Percentiles rank a stretch among this genome's conserved stretches.
Evolutionary conservation across 2,113 vertebrate genomes (phyloP).

Genomic region (Catagonus wagneri): DNA sequence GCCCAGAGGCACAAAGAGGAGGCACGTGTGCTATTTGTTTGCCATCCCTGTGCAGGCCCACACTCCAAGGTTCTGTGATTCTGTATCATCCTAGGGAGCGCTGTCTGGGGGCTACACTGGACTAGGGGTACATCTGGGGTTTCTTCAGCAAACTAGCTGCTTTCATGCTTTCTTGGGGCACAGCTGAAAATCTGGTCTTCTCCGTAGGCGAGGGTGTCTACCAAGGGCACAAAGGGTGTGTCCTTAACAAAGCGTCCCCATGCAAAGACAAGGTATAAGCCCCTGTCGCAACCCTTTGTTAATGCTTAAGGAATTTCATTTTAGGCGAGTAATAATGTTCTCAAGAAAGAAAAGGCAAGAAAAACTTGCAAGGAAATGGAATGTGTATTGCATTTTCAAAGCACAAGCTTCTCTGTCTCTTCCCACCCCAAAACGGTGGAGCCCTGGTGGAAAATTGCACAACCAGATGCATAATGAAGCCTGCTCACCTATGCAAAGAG

Average conservation of each 20-base stretch:
- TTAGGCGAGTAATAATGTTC: not conserved
- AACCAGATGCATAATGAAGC: slow-evolving; percentile 4
- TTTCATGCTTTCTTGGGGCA: not conserved
- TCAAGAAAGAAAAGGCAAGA: slow-evolving; percentile 37
- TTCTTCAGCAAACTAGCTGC: slow-evolving; percentile 31
- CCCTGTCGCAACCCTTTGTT: not conserved
- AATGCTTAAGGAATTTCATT: slow-evolving; percentile 40
- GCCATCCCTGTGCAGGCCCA: not conserved
- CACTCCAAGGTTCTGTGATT: not conserved
- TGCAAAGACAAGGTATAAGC: not conserved
- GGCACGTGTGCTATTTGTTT: not conserved
- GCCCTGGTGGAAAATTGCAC: slow-evolving; percentile 44
- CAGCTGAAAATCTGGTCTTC: not conserved
- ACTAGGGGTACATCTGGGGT: not conserved
- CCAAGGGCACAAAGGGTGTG: not conserved
- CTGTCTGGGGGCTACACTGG: not conserved
- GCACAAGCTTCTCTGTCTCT: not conserved
- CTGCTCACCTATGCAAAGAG: slow-evolving; percentile 38
- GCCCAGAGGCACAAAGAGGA: not conserved
- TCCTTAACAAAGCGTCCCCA: not conserved
- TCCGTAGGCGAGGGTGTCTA: not conserved
- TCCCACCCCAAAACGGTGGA: slow-evolving; percentile 43
- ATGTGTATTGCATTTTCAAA: slow-evolving; percentile 23
- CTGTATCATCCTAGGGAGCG: not conserved
- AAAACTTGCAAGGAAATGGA: slow-evolving; percentile 30